Evolutionary conservation across 2,888 invertebrate genomes (phyloP).

Genomic region (Pristionchus exspectatus): DNA sequence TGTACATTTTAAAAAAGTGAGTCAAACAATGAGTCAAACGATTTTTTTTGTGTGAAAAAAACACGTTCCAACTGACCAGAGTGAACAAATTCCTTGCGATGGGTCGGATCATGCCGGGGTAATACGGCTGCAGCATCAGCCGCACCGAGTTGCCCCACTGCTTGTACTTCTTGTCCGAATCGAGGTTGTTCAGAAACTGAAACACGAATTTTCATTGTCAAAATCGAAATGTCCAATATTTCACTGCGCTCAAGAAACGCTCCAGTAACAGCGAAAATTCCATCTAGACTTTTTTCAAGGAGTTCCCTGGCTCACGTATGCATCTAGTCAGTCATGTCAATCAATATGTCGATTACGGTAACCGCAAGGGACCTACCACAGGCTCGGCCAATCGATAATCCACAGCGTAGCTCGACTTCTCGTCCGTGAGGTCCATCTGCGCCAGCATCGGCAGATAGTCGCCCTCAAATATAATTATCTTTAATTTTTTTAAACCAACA

Average conservation of each 20-base stretch:
- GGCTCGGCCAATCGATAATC: constrained; percentile 95
- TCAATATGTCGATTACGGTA: neutral
- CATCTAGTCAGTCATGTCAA: neutral
- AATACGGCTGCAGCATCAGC: constrained; percentile 94
- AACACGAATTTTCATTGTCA: constrained; percentile 56
- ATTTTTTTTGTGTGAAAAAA: too few relatives aligned
- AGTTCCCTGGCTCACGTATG: too few relatives aligned
- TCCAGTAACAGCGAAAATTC: too few relatives aligned
- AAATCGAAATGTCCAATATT: too few relatives aligned
- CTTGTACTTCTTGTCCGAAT: constrained; percentile 87
- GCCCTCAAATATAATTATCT: constrained; percentile 72
- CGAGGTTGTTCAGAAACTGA: constrained; percentile 95
- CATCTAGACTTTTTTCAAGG: too few relatives aligned
- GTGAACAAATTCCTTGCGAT: constrained; percentile 82
- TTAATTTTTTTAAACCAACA: neutral
- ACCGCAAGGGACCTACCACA: constrained; percentile 76
- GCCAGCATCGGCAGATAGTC: constrained; percentile 80
- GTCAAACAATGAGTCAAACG: too few relatives aligned
- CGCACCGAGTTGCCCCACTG: constrained; percentile 92
- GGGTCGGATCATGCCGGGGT: constrained; percentile 94
- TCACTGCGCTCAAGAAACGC: too few relatives aligned
- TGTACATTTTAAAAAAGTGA: too few relatives aligned
- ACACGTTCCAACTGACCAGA: constrained; percentile 82
- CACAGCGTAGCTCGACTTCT: constrained; percentile 87
- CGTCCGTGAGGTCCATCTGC: constrained; percentile 80